These are phyloP conservation scores for Panulirus ornatus DNA, from an alignment of 1,140 invertebrate genomes.

Conservation along the genomic window DNA sequence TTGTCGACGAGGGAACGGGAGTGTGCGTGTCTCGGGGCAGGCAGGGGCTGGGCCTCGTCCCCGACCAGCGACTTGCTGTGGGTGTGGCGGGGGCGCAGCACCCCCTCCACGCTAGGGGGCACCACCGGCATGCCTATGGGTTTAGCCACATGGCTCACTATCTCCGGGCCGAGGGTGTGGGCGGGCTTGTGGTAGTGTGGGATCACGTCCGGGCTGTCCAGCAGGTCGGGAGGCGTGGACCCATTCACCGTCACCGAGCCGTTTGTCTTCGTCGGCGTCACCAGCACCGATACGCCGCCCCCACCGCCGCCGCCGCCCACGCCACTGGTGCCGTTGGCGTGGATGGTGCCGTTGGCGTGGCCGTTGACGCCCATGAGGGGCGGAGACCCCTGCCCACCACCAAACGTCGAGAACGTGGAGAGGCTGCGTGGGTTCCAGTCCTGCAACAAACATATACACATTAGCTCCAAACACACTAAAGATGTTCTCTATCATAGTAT, in stretches of 20 bases:
- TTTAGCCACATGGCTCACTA: conserved; percentile 19
- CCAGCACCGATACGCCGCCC: conserved; percentile 41
- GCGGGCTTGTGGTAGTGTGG: conserved; percentile 46
- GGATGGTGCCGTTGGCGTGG: conserved; percentile 42
- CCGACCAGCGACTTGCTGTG: conserved; percentile 53
- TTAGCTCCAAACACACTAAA: too few relatives aligned
- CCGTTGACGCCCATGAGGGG: conserved; percentile 59
- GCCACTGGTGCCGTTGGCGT: conserved; percentile 28
- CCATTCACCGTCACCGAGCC: conserved; percentile 62
- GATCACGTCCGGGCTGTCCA: conserved; percentile 54
- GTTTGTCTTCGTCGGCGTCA: conserved; percentile 43
- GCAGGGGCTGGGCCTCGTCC: conserved; percentile 34
- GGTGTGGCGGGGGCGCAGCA: conserved; percentile 41
- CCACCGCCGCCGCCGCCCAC: conserved; percentile 2
- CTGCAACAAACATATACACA: conserved; percentile 73
- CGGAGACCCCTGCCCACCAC: conserved; percentile 72
- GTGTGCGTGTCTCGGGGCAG: conserved; percentile 63
- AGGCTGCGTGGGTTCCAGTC: conserved; percentile 77
- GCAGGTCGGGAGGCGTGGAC: conserved; percentile 31
- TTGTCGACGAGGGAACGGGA: conserved; percentile 62
- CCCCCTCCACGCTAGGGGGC: conserved; percentile 57
- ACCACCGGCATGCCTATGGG: conserved; percentile 53
- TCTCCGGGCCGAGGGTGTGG: conserved; percentile 9
- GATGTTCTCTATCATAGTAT: not conserved
- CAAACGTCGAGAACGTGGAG: conserved; percentile 78